Percentiles rank a stretch among this genome's conserved stretches.
Conservation (phyloP, 1,140 invertebrate genomes). For the Bombus fervidus region DNA sequence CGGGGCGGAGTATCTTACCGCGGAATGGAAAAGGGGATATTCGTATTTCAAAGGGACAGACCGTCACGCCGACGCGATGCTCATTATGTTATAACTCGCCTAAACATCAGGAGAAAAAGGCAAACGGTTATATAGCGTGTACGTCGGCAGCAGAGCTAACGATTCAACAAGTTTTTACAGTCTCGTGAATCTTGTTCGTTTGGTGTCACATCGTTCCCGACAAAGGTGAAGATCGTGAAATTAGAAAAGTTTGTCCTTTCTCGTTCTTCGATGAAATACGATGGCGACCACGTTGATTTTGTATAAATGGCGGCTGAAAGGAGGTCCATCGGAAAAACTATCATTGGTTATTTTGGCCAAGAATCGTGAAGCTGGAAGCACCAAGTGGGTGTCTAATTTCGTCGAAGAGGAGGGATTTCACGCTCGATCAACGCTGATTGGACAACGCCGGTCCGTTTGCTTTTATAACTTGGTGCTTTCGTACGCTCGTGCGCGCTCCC, state of each 20-base stretch:
- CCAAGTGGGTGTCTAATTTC: slow-evolving; percentile 62
- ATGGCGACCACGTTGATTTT: too few species aligned
- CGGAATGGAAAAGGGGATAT: slow-evolving; percentile 53
- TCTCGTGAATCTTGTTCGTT: background rate
- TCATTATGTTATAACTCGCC: slow-evolving; percentile 60
- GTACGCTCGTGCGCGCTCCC: background rate
- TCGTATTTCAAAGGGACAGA: slow-evolving; percentile 71
- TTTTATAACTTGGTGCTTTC: slow-evolving; percentile 42
- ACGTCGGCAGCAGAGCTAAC: background rate
- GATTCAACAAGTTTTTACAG: slow-evolving; percentile 1
- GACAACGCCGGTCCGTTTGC: slow-evolving; percentile 43
- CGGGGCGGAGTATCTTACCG: slow-evolving; percentile 62
- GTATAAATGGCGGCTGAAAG: background rate
- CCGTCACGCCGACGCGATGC: slow-evolving; percentile 53
- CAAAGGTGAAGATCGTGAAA: background rate
- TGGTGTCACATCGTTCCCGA: background rate
- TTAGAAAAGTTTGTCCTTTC: background rate
- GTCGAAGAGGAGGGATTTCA: slow-evolving; percentile 60
- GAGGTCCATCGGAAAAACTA: slow-evolving; percentile 36
- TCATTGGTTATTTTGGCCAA: slow-evolving; percentile 43
- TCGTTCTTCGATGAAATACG: background rate
- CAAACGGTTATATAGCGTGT: background rate
- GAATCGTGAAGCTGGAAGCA: slow-evolving; percentile 33
- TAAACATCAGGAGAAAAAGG: slow-evolving; percentile 40
- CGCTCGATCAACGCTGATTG: slow-evolving; percentile 63